Percentiles rank a stretch among this genome's conserved stretches.
Evolutionary conservation across 2,888 invertebrate genomes (phyloP).

Genomic region (Leptinotarsa tumamoca): DNA sequence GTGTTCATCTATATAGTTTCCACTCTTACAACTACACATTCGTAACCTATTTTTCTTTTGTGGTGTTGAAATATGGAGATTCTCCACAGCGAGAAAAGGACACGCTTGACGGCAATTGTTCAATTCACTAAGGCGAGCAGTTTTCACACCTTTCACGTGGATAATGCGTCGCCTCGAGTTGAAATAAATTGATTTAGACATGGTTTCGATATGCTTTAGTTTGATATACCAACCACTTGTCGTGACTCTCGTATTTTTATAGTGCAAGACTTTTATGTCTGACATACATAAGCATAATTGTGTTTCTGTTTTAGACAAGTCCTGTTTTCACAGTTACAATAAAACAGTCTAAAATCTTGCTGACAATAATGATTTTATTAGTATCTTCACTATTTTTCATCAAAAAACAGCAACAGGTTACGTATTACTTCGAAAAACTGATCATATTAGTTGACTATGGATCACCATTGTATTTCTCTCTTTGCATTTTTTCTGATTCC

Average conservation of each 20-base stretch:
- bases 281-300: background rate
- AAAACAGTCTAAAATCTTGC: no score
- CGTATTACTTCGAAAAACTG: no score
- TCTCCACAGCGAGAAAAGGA: background rate
- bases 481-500: no score
- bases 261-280: background rate
- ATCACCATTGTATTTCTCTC: no score
- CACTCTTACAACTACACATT: background rate
- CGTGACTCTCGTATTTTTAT: background rate
- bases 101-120: background rate
- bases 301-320: background rate
- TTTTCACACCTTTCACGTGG: conserved; percentile 14
- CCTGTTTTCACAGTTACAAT: no score
- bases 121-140: background rate
- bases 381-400: no score
- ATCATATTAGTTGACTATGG: no score
- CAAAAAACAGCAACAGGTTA: no score
- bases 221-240: conserved; percentile 1
- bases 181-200: conserved; percentile 8
- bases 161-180: conserved; percentile 5
- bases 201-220: conserved; percentile 9
- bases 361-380: no score
- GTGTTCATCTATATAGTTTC: no score
- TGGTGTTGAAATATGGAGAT: background rate
- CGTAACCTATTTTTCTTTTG: background rate